Evolutionary conservation across 2,797 vertebrate genomes (phyloP), one percentile per base, ranked within the genome.

Genomic region (Sebastes baramenuke): DNA sequence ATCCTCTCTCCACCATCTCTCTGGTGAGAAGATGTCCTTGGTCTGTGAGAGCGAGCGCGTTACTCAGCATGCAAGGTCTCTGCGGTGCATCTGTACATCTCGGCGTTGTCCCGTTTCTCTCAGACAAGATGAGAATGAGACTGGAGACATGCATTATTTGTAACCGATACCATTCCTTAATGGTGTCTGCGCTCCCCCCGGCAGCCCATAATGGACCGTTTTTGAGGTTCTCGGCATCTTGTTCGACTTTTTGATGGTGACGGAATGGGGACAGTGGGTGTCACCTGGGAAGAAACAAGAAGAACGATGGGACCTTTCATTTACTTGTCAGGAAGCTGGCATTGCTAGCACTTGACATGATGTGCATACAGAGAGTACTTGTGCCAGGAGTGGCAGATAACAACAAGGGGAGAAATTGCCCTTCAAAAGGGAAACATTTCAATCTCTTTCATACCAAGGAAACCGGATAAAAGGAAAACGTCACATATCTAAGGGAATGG

Each of bases 91-190:
- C 86, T 85, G 76, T 88, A 87, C 84, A 86, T 89, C 86, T 85
- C 83, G 32, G 69, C 34, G 11, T 81, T 83, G 85, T 82, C 82
- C 87, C 25, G 87, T 84, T 90, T 87, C 87, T 79, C 83, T 83
- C 87, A 84, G 90, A 94, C 89, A 81, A 93, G 93, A 94, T 76
- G 89, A 91, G 89, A 89, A 89, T 76, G 83, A 93, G 89, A 87
- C 90, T 61, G 72, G 88, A 90, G 92, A 93, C 95, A 96, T 95
- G 94, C 95, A 96, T 96, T 96, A 96, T 96, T 95, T 92, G 94
- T 93, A 95, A 95, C 91, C 65, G 92, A 95, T 95, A 95, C 93
- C 90, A 85, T 92, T 92, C 92, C 93, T 92, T 95, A 95, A 95
- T 95, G 94, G 93, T 80, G 90, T 92, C 92, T 93, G 88, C 82